A percentile compares a stretch with the other conserved stretches of the same genome.
phyloP scores from a whole-genome alignment of 2,797 vertebrate genomes.

The Pygocentrus nattereri region DNA sequence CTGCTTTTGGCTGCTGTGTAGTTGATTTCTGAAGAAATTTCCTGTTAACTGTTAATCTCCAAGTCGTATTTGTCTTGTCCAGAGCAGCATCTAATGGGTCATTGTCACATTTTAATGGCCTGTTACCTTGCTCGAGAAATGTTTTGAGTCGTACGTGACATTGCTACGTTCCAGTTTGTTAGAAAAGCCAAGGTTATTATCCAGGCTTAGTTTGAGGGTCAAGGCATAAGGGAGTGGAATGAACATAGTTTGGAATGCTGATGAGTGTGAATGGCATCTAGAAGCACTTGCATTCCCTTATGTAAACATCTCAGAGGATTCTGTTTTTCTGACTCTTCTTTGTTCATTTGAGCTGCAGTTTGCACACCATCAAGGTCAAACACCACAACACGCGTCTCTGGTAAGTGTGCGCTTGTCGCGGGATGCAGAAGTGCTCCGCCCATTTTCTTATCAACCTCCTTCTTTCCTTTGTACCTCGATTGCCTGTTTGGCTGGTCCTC shows the following conservation, averaged over 20 bases:
- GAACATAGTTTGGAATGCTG: not conserved
- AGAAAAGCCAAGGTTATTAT: not conserved
- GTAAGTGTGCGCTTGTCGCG: constrained; percentile 18
- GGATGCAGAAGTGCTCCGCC: constrained; percentile 4
- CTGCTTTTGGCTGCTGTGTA: no score
- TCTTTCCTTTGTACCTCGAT: constrained; percentile 12
- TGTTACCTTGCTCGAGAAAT: not conserved
- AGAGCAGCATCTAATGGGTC: not conserved
- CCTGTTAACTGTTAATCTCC: not conserved
- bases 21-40: not conserved
- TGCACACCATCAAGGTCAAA: constrained; percentile 42
- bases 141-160: not conserved
- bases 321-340: not conserved
- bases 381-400: not conserved
- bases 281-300: not conserved
- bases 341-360: constrained; percentile 29
- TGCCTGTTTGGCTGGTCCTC: not conserved
- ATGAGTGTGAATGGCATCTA: not conserved
- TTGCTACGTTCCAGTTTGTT: not conserved
- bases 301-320: not conserved
- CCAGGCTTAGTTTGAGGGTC: not conserved
- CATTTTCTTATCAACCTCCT: not conserved
- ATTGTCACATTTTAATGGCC: not conserved
- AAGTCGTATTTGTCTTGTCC: not conserved
- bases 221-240: no score